A percentile compares a stretch with the other conserved stretches of the same genome.
phyloP scores from a whole-genome alignment of 2,888 invertebrate genomes.

The Apomyelois bistriatella region DNA sequence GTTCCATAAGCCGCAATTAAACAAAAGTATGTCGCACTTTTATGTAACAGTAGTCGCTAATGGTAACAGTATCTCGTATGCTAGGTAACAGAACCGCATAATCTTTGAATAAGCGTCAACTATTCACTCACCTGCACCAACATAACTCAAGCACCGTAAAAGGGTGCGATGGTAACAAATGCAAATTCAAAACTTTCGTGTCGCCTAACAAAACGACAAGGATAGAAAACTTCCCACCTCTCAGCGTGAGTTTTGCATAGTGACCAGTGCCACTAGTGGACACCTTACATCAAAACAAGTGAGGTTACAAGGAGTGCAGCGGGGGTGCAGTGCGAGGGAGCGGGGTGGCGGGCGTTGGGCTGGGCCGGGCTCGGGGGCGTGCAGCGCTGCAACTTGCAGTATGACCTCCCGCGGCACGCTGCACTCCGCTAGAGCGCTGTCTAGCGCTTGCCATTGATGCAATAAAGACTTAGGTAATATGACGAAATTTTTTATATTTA shows the following conservation, averaged over 20 bases:
- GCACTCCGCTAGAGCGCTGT: conserved; percentile 30
- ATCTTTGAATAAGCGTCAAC: conserved; percentile 14
- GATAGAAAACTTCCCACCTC: conserved; percentile 44
- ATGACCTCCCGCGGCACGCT: conserved; percentile 45
- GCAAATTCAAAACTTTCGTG: conserved; percentile 41
- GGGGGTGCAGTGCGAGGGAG: conserved; percentile 30
- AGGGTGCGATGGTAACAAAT: conserved; percentile 26
- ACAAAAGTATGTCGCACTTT: not conserved
- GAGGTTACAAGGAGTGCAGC: conserved; percentile 42
- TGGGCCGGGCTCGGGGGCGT: conserved; percentile 70
- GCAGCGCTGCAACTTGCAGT: conserved; percentile 50
- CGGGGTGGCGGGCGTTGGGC: conserved; percentile 37
- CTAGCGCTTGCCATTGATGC: conserved; percentile 6
- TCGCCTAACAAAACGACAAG: conserved; percentile 37
- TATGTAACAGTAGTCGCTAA: not conserved
- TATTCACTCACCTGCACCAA: conserved; percentile 17
- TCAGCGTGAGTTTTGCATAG: conserved; percentile 63
- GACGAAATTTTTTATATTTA: not conserved
- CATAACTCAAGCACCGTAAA: conserved; percentile 24
- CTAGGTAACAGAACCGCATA: conserved; percentile 5
- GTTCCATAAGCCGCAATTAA: too few relatives aligned
- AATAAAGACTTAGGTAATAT: conserved; percentile 6
- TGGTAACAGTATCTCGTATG: not conserved
- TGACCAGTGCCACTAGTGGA: conserved; percentile 59
- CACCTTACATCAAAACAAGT: conserved; percentile 78